Evolutionary conservation across 2,113 vertebrate species (phyloP), one percentile per base, ranked within the genome.

Genomic region (Abramis brama): DNA sequence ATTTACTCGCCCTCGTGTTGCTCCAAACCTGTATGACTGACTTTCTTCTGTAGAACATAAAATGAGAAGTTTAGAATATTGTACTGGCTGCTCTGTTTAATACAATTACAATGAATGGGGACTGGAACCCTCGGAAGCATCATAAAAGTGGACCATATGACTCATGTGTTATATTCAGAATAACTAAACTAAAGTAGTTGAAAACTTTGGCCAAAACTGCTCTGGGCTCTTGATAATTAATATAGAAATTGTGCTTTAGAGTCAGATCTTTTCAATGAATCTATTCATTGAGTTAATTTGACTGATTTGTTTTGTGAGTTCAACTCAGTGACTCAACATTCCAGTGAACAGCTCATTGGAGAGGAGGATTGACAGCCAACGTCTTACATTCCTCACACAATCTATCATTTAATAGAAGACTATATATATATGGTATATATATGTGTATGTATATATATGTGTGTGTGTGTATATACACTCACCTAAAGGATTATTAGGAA

Each of bases 31-130:
- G 27, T 30, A 68, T 8, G 15, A 68, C 3, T 30, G 19, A 52
- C 10, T 47, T 43, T n/a, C 27, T 76, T 23, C 85, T 27, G 75
- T 79, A 25, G 6, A 52, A 76, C 23, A 47, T n/a, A 74, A 74
- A 76, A 25, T 30, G 1, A 50, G n/a, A 52, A 27, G 2, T 50
- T 76, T 33, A 77, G 47, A 55, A 30, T 55, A 77, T 30, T 10
- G 25, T 33, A 8, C 52, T 7, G 74, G 47, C 47, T 77, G 47
- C 74, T 77, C 8, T 77, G 52, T 52, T 76, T 1, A 75, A 15
- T 17, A 36, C 30, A 5, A 17, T 52, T 30, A 76, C 45, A 30
- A 30, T 30, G 74, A 76, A 30, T 50, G 13, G 25, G 15, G 6
- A 19, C 15, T 50, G 25, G 7, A 52, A 13, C 45, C 6, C 15